These are phyloP conservation scores for Trochalopteron elliotii DNA, from an alignment of 2,113 vertebrate genomes.

Conservation along the genomic window DNA sequence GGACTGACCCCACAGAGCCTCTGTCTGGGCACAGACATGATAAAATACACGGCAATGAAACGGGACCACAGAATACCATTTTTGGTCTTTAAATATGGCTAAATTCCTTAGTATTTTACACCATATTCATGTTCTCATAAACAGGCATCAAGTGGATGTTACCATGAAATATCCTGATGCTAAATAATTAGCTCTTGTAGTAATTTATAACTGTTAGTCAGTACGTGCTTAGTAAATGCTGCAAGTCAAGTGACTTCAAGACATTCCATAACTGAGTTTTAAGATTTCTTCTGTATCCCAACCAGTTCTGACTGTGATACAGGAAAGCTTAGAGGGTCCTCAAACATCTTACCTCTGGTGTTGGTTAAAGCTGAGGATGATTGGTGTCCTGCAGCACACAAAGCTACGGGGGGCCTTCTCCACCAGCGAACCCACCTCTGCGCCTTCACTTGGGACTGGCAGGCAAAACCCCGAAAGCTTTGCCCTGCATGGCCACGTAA, in stretches of 20 bases:
- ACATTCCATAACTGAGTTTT: background rate
- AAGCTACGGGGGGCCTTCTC: background rate
- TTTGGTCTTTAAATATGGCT: background rate
- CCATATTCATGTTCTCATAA: background rate
- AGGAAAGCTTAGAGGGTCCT: background rate
- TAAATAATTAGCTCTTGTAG: background rate
- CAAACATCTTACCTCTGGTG: background rate
- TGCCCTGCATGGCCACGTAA: background rate
- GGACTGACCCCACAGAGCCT: background rate
- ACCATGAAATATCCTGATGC: background rate
- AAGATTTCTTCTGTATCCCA: background rate
- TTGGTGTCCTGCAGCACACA: background rate
- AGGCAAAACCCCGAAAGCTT: background rate
- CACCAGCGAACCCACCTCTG: background rate
- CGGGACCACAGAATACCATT: rapidly evolving
- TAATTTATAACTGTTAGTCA: background rate
- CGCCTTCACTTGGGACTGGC: background rate
- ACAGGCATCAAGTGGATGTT: background rate
- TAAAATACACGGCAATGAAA: background rate
- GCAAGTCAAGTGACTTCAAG: background rate
- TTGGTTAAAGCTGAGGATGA: background rate
- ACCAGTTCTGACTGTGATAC: background rate
- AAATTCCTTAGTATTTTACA: background rate
- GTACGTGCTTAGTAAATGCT: background rate
- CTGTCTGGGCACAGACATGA: rapidly evolving